phyloP scores from a whole-genome alignment of 2,888 invertebrate genomes.

The Amphimallon solstitiale region DNA sequence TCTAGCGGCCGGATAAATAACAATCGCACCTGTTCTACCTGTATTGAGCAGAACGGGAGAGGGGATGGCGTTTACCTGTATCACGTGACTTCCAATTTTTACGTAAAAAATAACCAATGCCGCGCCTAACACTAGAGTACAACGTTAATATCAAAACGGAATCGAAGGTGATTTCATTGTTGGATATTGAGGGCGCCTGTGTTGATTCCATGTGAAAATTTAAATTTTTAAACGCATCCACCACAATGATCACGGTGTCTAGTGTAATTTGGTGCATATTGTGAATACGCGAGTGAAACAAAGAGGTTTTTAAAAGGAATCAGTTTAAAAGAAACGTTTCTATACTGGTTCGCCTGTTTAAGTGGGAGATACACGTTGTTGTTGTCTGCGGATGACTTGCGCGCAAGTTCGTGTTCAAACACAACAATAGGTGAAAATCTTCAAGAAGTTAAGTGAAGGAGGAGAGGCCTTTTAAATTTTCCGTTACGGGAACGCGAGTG shows the following conservation, averaged over 20 bases:
- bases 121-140: conserved; percentile 56
- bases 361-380: conserved; percentile 21
- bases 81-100: conserved; percentile 59
- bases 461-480: conserved; percentile 18
- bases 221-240: background rate
- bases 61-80: conserved; percentile 54
- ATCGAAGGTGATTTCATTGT: conserved; percentile 41
- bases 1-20: conserved; percentile 46
- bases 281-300: conserved; percentile 14
- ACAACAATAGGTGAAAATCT: conserved; percentile 31
- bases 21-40: conserved; percentile 59
- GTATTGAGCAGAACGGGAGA: conserved; percentile 52
- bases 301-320: conserved; percentile 29
- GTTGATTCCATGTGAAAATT: conserved; percentile 1
- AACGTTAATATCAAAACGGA: conserved; percentile 48
- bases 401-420: conserved; percentile 7
- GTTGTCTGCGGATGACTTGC: background rate
- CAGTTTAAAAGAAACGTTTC: conserved; percentile 12
- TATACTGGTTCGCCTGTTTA: background rate
- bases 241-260: background rate
- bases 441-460: background rate
- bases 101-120: conserved; percentile 58
- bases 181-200: conserved; percentile 12
- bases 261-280: background rate
- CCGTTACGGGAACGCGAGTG: conserved; percentile 13